Evolutionary conservation across 2,888 invertebrate genomes (phyloP), one percentile per base, ranked within the genome.

Genomic region (Aricia artaxerxes): DNA sequence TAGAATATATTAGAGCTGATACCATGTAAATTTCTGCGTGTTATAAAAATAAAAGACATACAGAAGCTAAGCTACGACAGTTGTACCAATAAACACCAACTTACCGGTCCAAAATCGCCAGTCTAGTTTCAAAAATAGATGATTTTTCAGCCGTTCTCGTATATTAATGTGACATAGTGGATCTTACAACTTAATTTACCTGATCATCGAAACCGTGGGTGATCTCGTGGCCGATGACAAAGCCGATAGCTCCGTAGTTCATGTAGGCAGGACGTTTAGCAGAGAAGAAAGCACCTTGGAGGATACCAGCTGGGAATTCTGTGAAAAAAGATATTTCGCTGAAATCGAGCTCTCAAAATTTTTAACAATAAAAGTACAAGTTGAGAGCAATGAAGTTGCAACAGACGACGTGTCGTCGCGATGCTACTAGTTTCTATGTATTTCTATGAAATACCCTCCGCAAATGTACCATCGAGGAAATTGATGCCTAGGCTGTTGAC

Each of bases 271-370:
- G 98, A 38, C 98, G 96, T 76, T 97, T 96, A 78, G 97, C 97
- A 79, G 96, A 97, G 94, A 98, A 99, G 95, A 98, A 98, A 1
- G 97, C 96, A 1, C 98, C 98, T 95, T 98, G 98, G 1, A 99
- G 95, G 82, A 98, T 98, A 82, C 98, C 98, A 83, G 98, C 98
- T 0, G 98, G 98, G 91, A 98, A 98, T 92, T 98, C 98, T 99
- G 92, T 69, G 38, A 24, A 61, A n/a, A 53, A 24, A 64, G 4
- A 1, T 3, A 57, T 57, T 9, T 3, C 49, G 0, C 9, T 49
- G 49, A 49, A 49, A 49, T 49, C 9, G 9, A 44, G 44, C 44
- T 7, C 9, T 7, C 9, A 44, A 44, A 9, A 9, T 44, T 1
- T 44, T 6, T 44, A 44, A 44, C 44, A 24, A 24, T 24, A 24